A percentile compares a stretch with the other conserved stretches of the same genome.
Conservation (phyloP, 2,113 vertebrate genomes). For the Rhea americana region DNA sequence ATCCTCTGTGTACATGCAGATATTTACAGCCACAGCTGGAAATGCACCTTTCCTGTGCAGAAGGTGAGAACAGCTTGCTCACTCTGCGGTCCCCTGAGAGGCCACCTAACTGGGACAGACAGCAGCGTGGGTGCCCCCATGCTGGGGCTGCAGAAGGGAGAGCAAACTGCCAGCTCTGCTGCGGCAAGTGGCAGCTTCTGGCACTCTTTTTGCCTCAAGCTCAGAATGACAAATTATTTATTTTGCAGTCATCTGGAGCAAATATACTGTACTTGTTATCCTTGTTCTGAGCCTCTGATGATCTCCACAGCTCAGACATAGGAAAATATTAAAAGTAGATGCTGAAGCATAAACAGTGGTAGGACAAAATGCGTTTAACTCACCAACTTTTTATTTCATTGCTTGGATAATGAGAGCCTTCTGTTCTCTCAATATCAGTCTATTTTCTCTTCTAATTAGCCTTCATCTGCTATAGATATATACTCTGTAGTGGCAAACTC, state of each 20-base stretch:
- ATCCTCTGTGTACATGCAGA: fast-evolving
- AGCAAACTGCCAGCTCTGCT: neutral
- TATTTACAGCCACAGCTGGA: fast-evolving
- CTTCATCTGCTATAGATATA: neutral
- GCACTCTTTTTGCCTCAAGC: fast-evolving
- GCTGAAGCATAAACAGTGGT: neutral
- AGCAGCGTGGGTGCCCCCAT: fast-evolving
- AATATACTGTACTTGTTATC: fast-evolving
- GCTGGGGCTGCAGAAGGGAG: too few species aligned
- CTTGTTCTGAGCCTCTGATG: neutral
- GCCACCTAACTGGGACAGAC: too few species aligned
- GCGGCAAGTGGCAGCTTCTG: neutral
- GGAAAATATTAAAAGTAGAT: neutral
- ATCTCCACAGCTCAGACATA: neutral
- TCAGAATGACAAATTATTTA: neutral
- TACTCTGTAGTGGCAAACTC: neutral
- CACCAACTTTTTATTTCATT: neutral
- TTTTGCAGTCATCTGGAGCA: neutral
- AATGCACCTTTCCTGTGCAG: fast-evolving
- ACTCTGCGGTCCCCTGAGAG: fast-evolving
- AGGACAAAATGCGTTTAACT: neutral
- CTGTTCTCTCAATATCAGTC: neutral
- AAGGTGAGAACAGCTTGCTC: fast-evolving
- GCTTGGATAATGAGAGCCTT: neutral
- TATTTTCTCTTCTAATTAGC: neutral